Conservation (phyloP, 2,797 vertebrate species). For the Pipistrellus kuhlii region DNA sequence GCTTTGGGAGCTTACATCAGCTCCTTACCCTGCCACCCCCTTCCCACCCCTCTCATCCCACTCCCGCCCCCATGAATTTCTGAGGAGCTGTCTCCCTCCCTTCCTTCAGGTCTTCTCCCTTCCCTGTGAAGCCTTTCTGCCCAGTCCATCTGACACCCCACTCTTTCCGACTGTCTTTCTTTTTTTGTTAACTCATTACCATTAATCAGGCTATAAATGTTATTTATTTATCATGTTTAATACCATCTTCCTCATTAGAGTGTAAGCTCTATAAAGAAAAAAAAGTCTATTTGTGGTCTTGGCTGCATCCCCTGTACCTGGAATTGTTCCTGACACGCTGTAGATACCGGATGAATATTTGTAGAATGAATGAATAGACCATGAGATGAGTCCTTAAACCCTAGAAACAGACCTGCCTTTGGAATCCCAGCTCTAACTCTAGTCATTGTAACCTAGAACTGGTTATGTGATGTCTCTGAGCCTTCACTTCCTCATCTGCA, state of each 20-base stretch:
- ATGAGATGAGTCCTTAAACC: not conserved
- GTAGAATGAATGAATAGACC: not conserved
- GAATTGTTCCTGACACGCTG: not conserved
- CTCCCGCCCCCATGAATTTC: not conserved
- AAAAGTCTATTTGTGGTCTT: not conserved
- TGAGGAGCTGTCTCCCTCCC: not conserved
- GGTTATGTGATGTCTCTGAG: not conserved
- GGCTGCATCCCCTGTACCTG: not conserved
- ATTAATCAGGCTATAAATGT: not conserved
- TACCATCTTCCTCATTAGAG: not conserved
- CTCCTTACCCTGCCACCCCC: not conserved
- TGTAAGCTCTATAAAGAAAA: not conserved
- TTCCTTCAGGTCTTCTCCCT: not conserved
- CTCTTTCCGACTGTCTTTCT: constrained; percentile 1
- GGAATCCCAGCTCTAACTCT: not conserved
- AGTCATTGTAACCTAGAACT: not conserved
- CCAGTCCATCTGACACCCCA: not conserved
- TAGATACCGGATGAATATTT: not conserved
- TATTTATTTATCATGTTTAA: not conserved
- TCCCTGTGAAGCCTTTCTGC: not conserved
- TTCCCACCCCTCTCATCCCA: too few relatives aligned
- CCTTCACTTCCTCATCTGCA: constrained; percentile 8
- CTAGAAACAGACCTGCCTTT: not conserved
- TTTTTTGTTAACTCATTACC: not conserved
- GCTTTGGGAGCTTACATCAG: not conserved